These are phyloP conservation scores for Drosophila oshimai DNA, from an alignment of 1,140 invertebrate species.

Conservation along the genomic window DNA sequence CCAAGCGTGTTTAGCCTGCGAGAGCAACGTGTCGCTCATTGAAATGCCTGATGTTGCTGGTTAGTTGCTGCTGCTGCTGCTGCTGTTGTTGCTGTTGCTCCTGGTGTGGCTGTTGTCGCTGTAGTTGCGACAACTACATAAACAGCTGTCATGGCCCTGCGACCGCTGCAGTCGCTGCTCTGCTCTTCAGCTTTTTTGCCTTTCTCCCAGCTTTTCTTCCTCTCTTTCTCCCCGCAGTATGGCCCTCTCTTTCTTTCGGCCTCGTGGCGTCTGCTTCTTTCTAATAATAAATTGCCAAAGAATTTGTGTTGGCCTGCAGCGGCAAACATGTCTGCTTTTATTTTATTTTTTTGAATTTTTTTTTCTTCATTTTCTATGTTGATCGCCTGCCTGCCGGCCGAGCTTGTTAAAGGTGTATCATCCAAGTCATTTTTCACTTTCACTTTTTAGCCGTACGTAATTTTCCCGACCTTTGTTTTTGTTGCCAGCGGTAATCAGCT, in stretches of 20 bases:
- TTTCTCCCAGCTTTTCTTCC: not conserved
- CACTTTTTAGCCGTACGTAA: constrained; percentile 17
- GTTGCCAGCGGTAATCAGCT: constrained; percentile 36
- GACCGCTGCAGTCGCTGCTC: constrained; percentile 3
- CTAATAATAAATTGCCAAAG: constrained; percentile 78
- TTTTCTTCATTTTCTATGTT: not conserved
- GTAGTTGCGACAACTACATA: constrained; percentile 48
- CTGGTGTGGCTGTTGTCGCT: constrained; percentile 1
- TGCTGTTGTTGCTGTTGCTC: constrained; percentile 1
- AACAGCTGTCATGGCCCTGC: constrained; percentile 42
- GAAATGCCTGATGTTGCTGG: not conserved
- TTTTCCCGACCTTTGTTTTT: constrained; percentile 7
- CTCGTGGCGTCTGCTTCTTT: constrained; percentile 60
- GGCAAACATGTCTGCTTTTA: constrained; percentile 37
- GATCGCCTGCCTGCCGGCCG: not conserved
- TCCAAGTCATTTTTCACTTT: constrained; percentile 44
- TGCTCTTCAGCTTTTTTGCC: not conserved
- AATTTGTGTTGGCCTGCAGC: constrained; percentile 67
- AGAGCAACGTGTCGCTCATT: not conserved
- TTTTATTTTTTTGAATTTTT: not conserved
- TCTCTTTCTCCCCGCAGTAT: not conserved
- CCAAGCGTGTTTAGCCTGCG: not conserved
- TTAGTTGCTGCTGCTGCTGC: not conserved
- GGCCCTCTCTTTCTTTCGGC: constrained; percentile 19
- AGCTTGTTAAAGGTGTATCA: constrained; percentile 13